Conservation (phyloP, 2,113 vertebrate species). For the Lycaon pictus region DNA sequence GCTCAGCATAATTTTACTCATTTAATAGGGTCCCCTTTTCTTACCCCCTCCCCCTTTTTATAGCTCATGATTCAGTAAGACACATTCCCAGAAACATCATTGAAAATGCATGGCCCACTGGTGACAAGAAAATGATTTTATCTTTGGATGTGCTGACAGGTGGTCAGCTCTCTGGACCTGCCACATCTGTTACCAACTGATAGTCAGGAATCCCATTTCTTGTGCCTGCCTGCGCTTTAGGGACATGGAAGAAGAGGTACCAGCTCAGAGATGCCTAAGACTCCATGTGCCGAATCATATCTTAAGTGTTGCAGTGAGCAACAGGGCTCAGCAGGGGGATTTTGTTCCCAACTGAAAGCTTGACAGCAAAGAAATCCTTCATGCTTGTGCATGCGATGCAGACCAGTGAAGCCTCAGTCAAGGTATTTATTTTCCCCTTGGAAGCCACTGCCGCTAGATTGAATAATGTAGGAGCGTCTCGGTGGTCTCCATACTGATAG, state of each 20-base stretch:
- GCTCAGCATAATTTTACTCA: constrained; percentile 21
- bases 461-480: constrained; percentile 75
- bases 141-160: constrained; percentile 41
- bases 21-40: neutral
- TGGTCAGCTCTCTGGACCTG: constrained; percentile 21
- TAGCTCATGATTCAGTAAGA: neutral
- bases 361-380: constrained; percentile 74
- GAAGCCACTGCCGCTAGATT: constrained; percentile 73
- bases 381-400: constrained; percentile 65
- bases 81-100: constrained; percentile 7
- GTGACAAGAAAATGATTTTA: neutral
- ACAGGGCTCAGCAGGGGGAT: constrained; percentile 62
- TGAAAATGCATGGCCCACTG: neutral
- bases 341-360: constrained; percentile 69
- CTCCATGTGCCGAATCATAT: constrained; percentile 54
- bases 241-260: constrained; percentile 3
- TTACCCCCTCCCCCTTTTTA: fast-evolving
- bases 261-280: constrained; percentile 36
- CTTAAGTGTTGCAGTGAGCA: constrained; percentile 69
- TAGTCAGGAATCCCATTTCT: constrained; percentile 61
- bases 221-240: neutral
- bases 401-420: constrained; percentile 64
- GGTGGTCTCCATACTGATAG: constrained; percentile 42
- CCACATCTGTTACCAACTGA: constrained; percentile 31
- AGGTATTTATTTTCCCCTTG: constrained; percentile 76